phyloP scores from a whole-genome alignment of 2,797 vertebrate species.

The Schizopygopsis pylzovi region DNA sequence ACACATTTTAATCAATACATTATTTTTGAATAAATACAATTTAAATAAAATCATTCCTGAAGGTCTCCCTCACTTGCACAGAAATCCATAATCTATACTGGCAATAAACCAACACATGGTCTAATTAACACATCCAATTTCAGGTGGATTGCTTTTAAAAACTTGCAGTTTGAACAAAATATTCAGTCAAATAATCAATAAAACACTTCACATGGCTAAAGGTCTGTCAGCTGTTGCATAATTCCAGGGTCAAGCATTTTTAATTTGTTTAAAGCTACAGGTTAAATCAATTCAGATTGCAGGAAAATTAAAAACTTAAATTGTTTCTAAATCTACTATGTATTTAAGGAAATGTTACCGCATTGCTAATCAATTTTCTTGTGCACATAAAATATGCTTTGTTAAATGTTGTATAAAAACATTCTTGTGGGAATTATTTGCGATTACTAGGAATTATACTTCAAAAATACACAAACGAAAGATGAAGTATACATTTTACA shows the following conservation, averaged over 20 bases:
- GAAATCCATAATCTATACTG: not conserved
- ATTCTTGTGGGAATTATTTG: not conserved
- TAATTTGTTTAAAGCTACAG: not conserved
- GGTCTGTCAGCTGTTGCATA: conserved; percentile 39
- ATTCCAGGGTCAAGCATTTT: not conserved
- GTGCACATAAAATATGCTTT: not conserved
- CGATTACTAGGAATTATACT: not conserved
- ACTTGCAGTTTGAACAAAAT: not conserved
- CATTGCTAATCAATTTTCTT: not conserved
- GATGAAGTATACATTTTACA: not conserved
- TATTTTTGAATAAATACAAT: too few relatives aligned
- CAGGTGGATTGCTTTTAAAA: not conserved
- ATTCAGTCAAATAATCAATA: conserved; percentile 52
- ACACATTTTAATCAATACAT: not conserved
- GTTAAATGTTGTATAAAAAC: not conserved
- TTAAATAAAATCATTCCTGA: not conserved
- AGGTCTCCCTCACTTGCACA: not conserved
- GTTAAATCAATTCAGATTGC: not conserved
- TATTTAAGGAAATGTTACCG: not conserved
- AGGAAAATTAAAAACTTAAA: not conserved
- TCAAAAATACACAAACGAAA: not conserved
- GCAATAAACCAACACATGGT: not conserved
- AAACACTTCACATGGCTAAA: conserved; percentile 43
- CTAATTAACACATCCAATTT: not conserved
- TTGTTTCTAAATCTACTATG: not conserved